Conservation (phyloP, 1,140 invertebrate genomes). For the Platorchestia sp. region DNA sequence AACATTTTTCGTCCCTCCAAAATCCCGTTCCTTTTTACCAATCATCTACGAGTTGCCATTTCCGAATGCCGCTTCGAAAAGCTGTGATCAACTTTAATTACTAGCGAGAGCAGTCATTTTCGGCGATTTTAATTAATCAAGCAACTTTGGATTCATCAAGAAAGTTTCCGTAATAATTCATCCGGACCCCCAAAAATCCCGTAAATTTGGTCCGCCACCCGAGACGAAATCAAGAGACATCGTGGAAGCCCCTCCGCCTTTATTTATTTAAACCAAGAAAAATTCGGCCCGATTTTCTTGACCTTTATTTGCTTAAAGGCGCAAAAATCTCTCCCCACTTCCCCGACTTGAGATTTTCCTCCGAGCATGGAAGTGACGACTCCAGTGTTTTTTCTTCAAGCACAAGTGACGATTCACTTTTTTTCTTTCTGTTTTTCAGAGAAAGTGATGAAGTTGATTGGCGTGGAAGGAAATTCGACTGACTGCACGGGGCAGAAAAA, state of each 20-base stretch:
- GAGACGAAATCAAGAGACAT: not conserved
- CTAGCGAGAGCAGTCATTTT: not conserved
- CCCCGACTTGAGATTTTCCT: not conserved
- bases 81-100: not conserved
- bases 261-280: not conserved
- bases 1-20: too few species aligned
- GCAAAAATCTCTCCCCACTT: not conserved
- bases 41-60: not conserved
- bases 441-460: constrained; percentile 39
- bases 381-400: not conserved
- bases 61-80: not conserved
- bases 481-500: not conserved
- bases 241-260: not conserved
- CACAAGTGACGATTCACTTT: not conserved
- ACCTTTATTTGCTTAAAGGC: not conserved
- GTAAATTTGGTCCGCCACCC: not conserved
- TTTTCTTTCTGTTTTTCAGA: not conserved
- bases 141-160: not conserved
- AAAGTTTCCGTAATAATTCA: not conserved
- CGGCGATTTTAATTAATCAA: not conserved
- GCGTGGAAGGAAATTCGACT: constrained; percentile 10
- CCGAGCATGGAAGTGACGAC: not conserved
- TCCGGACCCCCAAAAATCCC: not conserved
- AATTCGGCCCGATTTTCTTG: not conserved
- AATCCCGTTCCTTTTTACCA: too few species aligned